phyloP scores from a whole-genome alignment of 2,113 vertebrate species.

The Dromas ardeola region DNA sequence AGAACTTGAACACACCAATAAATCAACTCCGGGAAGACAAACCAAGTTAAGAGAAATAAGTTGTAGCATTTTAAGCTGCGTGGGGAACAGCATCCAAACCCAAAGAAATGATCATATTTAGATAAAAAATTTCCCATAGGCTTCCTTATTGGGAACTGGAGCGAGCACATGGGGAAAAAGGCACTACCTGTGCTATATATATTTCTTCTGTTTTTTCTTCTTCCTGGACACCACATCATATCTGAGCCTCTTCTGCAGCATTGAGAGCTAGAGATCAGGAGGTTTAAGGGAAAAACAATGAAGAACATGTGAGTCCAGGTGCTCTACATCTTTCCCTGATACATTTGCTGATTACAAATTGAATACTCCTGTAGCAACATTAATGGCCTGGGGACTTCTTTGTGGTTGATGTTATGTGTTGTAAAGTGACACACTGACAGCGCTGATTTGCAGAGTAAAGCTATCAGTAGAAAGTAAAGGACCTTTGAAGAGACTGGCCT shows the following conservation, averaged over 20 bases:
- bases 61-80: not conserved
- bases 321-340: not conserved
- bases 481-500: not conserved
- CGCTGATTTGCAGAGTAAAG: not conserved
- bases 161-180: not conserved
- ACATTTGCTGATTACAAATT: not conserved
- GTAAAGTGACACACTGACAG: not conserved
- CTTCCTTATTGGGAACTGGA: not conserved
- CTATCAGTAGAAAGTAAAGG: not conserved
- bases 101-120: not conserved
- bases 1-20: slow-evolving; percentile 4
- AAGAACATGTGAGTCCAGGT: not conserved
- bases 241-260: not conserved
- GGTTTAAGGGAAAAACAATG: not conserved
- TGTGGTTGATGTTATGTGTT: not conserved
- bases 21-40: not conserved
- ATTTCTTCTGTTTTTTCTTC: not conserved
- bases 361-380: not conserved
- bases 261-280: not conserved
- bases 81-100: not conserved
- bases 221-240: not conserved
- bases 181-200: not conserved
- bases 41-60: not conserved
- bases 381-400: not conserved
- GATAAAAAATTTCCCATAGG: not conserved